Base-by-base conservation (phyloP, 2,888 invertebrate genomes). In the Cepaea hortensis region DNA sequence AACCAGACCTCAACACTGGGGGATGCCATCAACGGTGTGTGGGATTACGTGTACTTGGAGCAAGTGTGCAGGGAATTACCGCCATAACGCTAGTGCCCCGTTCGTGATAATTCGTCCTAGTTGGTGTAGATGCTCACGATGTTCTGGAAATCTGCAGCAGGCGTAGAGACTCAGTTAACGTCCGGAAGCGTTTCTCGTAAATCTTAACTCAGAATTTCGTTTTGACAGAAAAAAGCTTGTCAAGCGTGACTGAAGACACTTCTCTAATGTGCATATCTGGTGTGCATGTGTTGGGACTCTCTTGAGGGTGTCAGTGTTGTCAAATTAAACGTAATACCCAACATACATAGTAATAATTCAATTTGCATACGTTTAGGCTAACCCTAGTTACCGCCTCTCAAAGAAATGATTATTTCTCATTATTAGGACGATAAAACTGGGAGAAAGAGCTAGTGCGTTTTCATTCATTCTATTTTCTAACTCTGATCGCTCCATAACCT, bases 271-370 rank as follows among this genome's bases (percentile, higher is more conserved):
- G 73, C 61, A 73, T 20, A 35, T 73, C n/a, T 85, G 72, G 80
- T 80, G 55, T 61, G 73, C 85, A 85, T 85, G 85, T 85, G 85
- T 55, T 35, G 62, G 5, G 62, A 46, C n/a, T 15, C 84, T 76
- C 76, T 75, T 65, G 73, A 68, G 48, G 62, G 84, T 84, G 76
- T 76, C 84, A 65, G 48, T 76, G 20, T 76, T 76, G 62, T 84
- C 75, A 46, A 84, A 65, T 76, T 84, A 84, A 55, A 20, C 46
- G 13, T 61, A 83, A 84, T 46, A 11, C 46, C 2, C 35, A 65
- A 5, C 75, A 76, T 15, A 23, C 76, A 13, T 35, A 20, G 84
- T 65, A 65, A 76, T 76, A 84, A 84, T 84, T 76, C 46, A 18
- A 65, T 62, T 65, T 46, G 81, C 70, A 23, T 81, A 70, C 46